Conservation (phyloP, 1,140 invertebrate species). For the Alviniconcha marisindica region DNA sequence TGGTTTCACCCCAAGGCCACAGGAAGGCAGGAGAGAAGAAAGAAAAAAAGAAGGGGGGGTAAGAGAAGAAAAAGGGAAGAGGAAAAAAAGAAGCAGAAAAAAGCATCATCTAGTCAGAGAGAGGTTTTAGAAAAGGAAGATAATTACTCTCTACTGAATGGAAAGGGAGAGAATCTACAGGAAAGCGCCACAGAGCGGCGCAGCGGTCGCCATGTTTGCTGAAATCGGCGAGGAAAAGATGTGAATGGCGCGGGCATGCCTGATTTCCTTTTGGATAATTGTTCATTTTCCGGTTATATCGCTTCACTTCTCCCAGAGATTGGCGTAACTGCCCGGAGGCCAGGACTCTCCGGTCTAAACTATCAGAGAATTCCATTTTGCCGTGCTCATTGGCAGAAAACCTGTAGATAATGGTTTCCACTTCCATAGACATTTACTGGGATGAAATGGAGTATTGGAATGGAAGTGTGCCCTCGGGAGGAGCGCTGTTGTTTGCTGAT, state of each 20-base stretch:
- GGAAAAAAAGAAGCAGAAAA: no score
- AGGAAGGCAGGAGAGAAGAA: no score
- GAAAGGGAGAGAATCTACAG: no score
- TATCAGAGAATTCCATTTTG: slow-evolving; percentile 16
- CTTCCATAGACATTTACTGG: background rate
- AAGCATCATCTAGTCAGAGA: no score
- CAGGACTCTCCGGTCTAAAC: background rate
- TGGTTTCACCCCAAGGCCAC: no score
- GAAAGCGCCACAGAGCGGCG: no score
- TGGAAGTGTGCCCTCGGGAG: background rate
- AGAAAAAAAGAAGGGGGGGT: no score
- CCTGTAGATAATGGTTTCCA: background rate
- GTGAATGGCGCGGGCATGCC: slow-evolving; percentile 7
- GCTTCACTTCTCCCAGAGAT: slow-evolving; percentile 14
- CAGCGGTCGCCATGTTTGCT: slow-evolving; percentile 10
- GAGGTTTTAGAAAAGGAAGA: no score
- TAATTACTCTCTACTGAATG: no score
- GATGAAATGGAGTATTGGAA: background rate
- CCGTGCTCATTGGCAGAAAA: slow-evolving; percentile 16
- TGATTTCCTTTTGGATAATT: slow-evolving; percentile 19
- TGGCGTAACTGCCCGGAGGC: background rate
- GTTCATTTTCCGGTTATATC: slow-evolving; percentile 24
- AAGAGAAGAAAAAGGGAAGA: no score
- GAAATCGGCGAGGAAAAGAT: slow-evolving; percentile 14
- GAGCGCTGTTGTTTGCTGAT: no score